These are phyloP conservation scores for Caenorhabditis becei DNA, from an alignment of 2,888 invertebrate genomes.

Conservation along the genomic window DNA sequence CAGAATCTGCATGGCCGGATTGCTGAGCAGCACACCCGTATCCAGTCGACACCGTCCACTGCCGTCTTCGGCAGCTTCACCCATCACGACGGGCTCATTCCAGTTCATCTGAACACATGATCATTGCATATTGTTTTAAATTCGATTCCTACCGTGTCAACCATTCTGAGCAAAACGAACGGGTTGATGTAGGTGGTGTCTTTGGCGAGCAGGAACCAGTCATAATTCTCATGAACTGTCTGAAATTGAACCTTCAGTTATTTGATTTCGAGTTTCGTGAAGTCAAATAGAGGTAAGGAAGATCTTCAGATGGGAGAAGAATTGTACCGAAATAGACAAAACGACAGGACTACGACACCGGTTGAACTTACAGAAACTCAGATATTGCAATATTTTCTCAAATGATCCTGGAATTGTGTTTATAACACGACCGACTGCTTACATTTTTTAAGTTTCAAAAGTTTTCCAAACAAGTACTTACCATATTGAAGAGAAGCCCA, in stretches of 20 bases:
- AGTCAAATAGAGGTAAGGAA: conserved; percentile 7
- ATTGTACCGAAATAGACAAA: conserved; percentile 20
- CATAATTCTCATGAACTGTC: conserved; percentile 86
- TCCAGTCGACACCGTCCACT: conserved; percentile 85
- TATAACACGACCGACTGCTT: not conserved
- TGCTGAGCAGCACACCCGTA: conserved; percentile 91
- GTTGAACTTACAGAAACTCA: conserved; percentile 21
- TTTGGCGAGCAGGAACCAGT: conserved; percentile 92
- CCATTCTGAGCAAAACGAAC: conserved; percentile 87
- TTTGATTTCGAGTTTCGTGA: not conserved
- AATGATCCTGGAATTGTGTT: conserved; percentile 37
- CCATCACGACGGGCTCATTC: conserved; percentile 72
- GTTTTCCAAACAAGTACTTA: conserved; percentile 33
- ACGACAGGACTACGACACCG: conserved; percentile 24
- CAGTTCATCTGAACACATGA: conserved; percentile 71
- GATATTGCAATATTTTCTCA: not conserved
- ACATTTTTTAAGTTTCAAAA: too few species aligned
- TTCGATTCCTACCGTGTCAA: conserved; percentile 80
- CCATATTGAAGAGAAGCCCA: conserved; percentile 66
- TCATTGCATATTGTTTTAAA: not conserved
- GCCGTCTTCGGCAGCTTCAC: conserved; percentile 66
- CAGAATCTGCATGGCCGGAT: conserved; percentile 89
- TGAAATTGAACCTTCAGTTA: conserved; percentile 36
- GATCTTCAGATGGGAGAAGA: conserved; percentile 7
- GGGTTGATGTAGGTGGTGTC: conserved; percentile 92